A percentile compares a stretch with the other conserved stretches of the same genome.
These are phyloP conservation scores for Pseudomugil gertrudae DNA, from an alignment of 2,797 vertebrate species.

Conservation along the genomic window DNA sequence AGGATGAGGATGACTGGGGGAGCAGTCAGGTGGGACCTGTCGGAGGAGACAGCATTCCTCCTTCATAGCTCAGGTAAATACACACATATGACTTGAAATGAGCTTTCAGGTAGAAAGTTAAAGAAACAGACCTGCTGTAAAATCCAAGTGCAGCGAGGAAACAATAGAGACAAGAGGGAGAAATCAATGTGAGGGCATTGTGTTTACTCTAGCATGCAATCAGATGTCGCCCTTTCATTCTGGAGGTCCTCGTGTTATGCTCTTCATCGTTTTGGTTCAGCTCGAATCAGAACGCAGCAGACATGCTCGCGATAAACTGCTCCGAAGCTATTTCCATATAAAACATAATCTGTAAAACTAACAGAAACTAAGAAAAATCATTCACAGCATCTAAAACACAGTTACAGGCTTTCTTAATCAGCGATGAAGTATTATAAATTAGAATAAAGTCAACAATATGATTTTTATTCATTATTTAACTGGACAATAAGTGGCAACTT, in stretches of 20 bases:
- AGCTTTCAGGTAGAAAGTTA: constrained; percentile 44
- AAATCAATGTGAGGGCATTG: constrained; percentile 50
- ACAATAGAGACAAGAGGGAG: constrained; percentile 54
- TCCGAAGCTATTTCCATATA: neutral
- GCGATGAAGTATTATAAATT: neutral
- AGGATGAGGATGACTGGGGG: constrained; percentile 29
- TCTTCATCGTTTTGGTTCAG: neutral
- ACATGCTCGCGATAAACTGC: neutral
- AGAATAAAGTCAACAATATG: neutral
- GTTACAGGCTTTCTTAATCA: neutral
- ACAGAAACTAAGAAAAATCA: neutral
- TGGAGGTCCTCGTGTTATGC: neutral
- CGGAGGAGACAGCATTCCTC: constrained; percentile 26
- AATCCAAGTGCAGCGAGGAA: constrained; percentile 76
- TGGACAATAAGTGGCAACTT: neutral
- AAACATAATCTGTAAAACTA: neutral
- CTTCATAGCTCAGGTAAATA: constrained; percentile 30
- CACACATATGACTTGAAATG: constrained; percentile 28
- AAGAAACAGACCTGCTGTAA: constrained; percentile 84
- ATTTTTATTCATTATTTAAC: neutral
- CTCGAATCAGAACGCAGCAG: neutral
- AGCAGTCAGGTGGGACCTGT: constrained; percentile 53
- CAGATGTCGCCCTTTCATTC: neutral
- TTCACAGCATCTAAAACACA: neutral
- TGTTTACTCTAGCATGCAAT: constrained; percentile 10